Percentiles rank a stretch among this genome's conserved stretches.
phyloP scores from a whole-genome alignment of 2,888 invertebrate genomes.

The Troides aeacus region DNA sequence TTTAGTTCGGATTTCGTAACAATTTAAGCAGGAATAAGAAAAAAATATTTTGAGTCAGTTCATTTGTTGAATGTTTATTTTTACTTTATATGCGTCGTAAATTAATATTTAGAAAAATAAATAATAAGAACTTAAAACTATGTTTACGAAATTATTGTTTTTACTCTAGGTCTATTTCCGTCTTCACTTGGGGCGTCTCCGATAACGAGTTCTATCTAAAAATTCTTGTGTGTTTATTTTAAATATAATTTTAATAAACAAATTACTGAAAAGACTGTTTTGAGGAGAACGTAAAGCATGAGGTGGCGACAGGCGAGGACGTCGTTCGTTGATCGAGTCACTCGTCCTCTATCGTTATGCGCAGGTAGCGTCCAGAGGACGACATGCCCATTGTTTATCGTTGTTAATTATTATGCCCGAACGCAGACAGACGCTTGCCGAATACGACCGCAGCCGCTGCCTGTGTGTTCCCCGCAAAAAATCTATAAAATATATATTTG shows the following conservation, averaged over 20 bases:
- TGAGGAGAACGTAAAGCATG: constrained; percentile 50
- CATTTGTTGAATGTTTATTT: too few relatives aligned
- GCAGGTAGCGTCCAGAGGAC: constrained; percentile 76
- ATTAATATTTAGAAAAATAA: too few relatives aligned
- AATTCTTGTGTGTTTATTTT: background rate
- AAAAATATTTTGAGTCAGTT: too few relatives aligned
- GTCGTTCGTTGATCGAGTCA: constrained; percentile 65
- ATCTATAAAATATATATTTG: constrained; percentile 55
- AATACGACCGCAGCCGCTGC: constrained; percentile 48
- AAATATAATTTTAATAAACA: background rate
- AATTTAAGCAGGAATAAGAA: too few relatives aligned
- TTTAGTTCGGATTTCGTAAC: too few relatives aligned
- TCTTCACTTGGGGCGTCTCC: too few relatives aligned
- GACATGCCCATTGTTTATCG: constrained; percentile 78
- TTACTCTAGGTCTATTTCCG: too few relatives aligned
- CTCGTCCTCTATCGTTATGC: constrained; percentile 72
- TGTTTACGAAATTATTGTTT: too few relatives aligned
- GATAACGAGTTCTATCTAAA: too few relatives aligned
- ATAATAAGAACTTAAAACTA: too few relatives aligned
- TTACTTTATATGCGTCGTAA: too few relatives aligned
- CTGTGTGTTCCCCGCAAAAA: constrained; percentile 57
- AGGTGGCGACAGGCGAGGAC: constrained; percentile 63
- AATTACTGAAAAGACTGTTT: constrained; percentile 18
- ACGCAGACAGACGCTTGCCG: constrained; percentile 58
- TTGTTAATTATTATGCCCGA: constrained; percentile 76